Evolutionary conservation across 92 coral and sea anemone species (phyloP).

Genomic region (Epizoanthus stellaris): DNA sequence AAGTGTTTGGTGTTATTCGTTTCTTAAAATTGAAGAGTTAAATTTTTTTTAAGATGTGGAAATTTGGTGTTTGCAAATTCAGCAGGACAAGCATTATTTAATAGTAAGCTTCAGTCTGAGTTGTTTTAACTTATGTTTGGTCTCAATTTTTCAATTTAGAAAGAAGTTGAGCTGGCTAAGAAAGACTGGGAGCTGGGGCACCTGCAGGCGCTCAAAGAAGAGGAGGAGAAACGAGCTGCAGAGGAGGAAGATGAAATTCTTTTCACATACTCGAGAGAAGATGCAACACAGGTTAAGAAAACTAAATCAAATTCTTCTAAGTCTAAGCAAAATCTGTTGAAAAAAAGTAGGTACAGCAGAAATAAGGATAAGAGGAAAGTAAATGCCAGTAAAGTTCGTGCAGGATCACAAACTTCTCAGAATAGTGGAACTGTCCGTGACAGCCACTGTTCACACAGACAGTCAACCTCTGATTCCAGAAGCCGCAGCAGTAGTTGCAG

Average conservation of each 20-base stretch:
- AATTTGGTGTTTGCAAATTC: background rate
- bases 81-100: background rate
- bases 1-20: too few relatives aligned
- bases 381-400: conserved; percentile 53
- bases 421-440: conserved; percentile 56
- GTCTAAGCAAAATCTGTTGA: conserved; percentile 59
- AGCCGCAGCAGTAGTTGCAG: conserved; percentile 84
- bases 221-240: conserved; percentile 94
- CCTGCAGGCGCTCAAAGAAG: conserved; percentile 86
- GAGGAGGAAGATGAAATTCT: conserved; percentile 95
- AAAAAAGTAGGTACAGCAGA: conserved; percentile 66
- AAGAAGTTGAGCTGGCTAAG: conserved; percentile 91
- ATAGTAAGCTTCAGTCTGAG: too few relatives aligned
- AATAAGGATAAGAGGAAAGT: conserved; percentile 36
- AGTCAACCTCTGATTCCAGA: conserved; percentile 65
- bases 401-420: conserved; percentile 65
- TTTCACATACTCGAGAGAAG: conserved; percentile 91
- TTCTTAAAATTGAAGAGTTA: too few relatives aligned
- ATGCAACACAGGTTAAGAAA: conserved; percentile 98
- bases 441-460: conserved; percentile 63
- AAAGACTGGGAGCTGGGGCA: conserved; percentile 99
- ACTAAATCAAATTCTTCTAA: conserved; percentile 79
- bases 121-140: conserved; percentile 7
- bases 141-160: conserved; percentile 46
- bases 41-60: too few relatives aligned